phyloP scores from a whole-genome alignment of 2,113 vertebrate species.

The Indicator maculatus region DNA sequence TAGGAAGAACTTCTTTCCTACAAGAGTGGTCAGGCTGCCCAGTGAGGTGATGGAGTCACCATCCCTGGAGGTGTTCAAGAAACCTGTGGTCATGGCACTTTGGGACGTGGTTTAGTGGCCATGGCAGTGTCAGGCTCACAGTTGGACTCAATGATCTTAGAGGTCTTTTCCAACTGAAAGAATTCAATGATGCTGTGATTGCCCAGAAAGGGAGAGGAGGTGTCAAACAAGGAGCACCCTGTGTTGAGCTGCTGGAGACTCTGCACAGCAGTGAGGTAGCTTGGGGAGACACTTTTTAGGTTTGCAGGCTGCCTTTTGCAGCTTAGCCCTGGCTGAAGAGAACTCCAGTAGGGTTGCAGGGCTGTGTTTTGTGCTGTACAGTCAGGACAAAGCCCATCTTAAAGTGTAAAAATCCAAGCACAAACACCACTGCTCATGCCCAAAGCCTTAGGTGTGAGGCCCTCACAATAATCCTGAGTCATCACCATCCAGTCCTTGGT shows the following conservation, averaged over 20 bases:
- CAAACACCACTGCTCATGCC: neutral
- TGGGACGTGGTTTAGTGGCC: no score
- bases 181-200: accelerated
- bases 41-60: no score
- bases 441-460: conserved; percentile 25
- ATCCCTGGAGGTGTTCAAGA: no score
- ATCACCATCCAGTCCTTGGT: conserved; percentile 45
- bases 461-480: conserved; percentile 39
- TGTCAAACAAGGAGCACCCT: neutral
- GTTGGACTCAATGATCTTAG: no score
- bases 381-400: neutral
- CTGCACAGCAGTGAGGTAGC: neutral
- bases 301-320: neutral
- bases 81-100: no score
- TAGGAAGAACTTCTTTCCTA: no score
- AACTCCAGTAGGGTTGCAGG: neutral
- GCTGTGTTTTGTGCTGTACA: neutral
- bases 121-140: no score
- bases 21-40: no score
- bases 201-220: neutral
- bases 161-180: no score
- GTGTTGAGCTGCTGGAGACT: neutral
- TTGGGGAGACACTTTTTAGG: neutral
- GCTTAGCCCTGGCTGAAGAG: neutral
- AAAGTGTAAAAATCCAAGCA: neutral